Evolutionary conservation across 2,797 vertebrate genomes (phyloP), one percentile per base, ranked within the genome.

Genomic region (Graptemys geographica): DNA sequence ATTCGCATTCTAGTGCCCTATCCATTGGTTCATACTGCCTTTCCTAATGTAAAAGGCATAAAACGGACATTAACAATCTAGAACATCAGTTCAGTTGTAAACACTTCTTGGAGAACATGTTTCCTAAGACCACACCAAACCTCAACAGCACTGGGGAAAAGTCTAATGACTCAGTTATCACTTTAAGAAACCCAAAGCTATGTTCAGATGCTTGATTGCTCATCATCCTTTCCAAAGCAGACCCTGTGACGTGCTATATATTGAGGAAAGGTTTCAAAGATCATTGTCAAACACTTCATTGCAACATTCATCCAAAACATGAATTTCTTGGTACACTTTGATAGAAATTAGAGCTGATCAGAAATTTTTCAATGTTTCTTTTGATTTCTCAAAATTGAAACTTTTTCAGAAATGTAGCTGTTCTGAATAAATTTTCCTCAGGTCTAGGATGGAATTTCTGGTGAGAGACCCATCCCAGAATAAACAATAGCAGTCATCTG

Each of bases 61-160:
- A 33, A 19, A 5, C 33, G 55, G 25, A 57, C 2, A 51, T 12
- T 19, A 12, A 13, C 62, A 41, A 31, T 1, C 8, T 13, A 4
- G 0, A 33, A 5, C 5, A 4, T 27, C 25, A 12, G 1, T 51
- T 11, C 27, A 15, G 8, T 16, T 79, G 51, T 33, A 6, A 28
- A 0, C 8, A 6, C 62, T 56, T 87, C 57, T 12, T 52, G 11
- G 23, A 69, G 5, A 4, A 1, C 2, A 0, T 5, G 2, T 5
- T 1, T 41, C 82, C 37, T 28, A 12, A 59, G 27, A 59, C 57
- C 57, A 28, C 3, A 15, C 15, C 21, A 15, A 28, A 18, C 69
- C 6, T 1, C 11, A 65, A 37, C n/a, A 33, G 23, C 25, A 13
- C 18, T 7, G 47, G 5, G 18, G 5, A 10, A 65, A 55, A 0